phyloP scores from a whole-genome alignment of 2,888 invertebrate genomes.

The Harmothoe impar region DNA sequence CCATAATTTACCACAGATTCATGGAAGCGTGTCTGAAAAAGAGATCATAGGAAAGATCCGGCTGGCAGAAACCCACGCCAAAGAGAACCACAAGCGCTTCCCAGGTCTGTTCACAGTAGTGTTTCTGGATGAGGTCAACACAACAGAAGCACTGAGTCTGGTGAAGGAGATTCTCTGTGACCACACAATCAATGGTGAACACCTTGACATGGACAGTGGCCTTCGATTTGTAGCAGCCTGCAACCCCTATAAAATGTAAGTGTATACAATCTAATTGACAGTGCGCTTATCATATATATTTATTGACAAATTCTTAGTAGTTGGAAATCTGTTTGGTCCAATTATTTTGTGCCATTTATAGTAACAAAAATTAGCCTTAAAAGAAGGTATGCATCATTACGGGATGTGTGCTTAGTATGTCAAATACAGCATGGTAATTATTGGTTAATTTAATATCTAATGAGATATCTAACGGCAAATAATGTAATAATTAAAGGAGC shows the following conservation, averaged over 20 bases:
- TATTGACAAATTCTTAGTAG: too few species aligned
- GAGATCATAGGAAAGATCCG: conserved; percentile 77
- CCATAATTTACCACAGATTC: conserved; percentile 73
- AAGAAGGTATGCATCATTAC: too few species aligned
- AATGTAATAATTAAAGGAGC: too few species aligned
- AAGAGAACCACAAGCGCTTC: conserved; percentile 65
- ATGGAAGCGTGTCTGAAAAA: conserved; percentile 79
- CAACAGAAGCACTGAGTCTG: conserved; percentile 80
- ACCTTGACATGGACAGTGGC: conserved; percentile 72
- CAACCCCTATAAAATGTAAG: conserved; percentile 81
- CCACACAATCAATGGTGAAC: conserved; percentile 75
- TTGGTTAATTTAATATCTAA: too few species aligned
- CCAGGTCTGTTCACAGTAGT: conserved; percentile 76
- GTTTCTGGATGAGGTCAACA: conserved; percentile 82
- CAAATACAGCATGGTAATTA: too few species aligned
- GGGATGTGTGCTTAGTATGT: too few species aligned
- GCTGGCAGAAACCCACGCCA: conserved; percentile 75
- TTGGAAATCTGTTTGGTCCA: too few species aligned
- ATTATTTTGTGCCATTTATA: too few species aligned
- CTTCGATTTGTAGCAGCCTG: conserved; percentile 81
- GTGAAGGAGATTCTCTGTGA: conserved; percentile 82
- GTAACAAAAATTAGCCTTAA: too few species aligned
- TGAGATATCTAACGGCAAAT: too few species aligned
- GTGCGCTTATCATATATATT: too few species aligned
- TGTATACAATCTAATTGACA: too few species aligned